Conservation (phyloP, 2,888 invertebrate species). For the Glaucopsyche alexis region DNA sequence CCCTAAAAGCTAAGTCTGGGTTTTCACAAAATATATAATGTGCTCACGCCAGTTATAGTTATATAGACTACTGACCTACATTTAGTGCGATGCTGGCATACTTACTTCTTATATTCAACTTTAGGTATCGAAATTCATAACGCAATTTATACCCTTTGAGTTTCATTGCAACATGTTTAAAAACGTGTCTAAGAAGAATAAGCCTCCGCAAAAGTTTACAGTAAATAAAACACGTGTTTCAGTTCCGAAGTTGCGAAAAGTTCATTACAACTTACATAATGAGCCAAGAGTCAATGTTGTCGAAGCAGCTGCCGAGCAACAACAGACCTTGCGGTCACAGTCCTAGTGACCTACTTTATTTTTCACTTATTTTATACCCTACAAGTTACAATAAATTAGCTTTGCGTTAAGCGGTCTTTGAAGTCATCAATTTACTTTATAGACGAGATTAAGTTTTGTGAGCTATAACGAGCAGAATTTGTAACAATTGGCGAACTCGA, state of each 20-base stretch:
- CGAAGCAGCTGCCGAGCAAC: slow-evolving; percentile 11
- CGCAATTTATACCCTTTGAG: too few species aligned
- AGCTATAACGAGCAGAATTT: background rate
- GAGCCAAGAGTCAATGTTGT: background rate
- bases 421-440: background rate
- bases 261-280: slow-evolving; percentile 6
- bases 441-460: background rate
- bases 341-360: slow-evolving; percentile 5
- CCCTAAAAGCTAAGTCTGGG: too few species aligned
- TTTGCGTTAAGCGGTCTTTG: background rate
- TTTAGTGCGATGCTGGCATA: too few species aligned
- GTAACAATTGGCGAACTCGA: background rate
- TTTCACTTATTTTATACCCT: background rate
- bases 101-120: too few species aligned
- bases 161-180: too few species aligned
- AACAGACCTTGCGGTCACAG: background rate
- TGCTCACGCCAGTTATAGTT: too few species aligned
- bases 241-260: background rate
- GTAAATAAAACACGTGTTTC: background rate
- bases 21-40: too few species aligned
- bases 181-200: background rate
- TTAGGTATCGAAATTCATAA: background rate
- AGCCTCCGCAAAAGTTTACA: background rate
- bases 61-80: too few species aligned
- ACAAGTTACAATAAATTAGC: background rate